phyloP scores from a whole-genome alignment of 2,113 vertebrate genomes.

The Paracanthobrama guichenoti region DNA sequence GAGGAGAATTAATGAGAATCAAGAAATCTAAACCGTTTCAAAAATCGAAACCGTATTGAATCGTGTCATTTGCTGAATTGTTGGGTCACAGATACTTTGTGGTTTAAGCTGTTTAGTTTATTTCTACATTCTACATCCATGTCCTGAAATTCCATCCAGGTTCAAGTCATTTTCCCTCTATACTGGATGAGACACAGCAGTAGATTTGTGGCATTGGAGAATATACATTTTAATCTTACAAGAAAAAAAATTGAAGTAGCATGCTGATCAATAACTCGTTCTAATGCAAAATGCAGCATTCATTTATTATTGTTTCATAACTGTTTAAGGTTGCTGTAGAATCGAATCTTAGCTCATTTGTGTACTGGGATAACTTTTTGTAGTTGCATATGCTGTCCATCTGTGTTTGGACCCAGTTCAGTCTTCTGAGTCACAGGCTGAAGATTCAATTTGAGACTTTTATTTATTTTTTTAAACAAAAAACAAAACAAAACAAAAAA shows the following conservation, averaged over 20 bases:
- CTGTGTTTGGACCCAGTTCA: conserved; percentile 11
- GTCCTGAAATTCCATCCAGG: not conserved
- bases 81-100: not conserved
- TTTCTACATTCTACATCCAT: not conserved
- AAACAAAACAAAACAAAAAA: not conserved
- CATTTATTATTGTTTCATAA: not conserved
- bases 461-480: conserved; percentile 15
- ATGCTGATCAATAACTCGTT: not conserved
- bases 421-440: not conserved
- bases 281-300: conserved; percentile 1
- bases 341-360: not conserved
- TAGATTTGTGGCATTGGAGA: not conserved
- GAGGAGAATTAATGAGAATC: not conserved
- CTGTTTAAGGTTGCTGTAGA: not conserved
- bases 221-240: not conserved
- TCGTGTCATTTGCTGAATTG: not conserved
- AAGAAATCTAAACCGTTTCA: not conserved
- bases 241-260: not conserved
- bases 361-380: not conserved
- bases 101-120: too few relatives aligned
- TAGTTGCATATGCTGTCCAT: not conserved
- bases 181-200: not conserved
- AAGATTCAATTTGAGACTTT: conserved; percentile 6
- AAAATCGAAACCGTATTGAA: not conserved
- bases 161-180: not conserved